Conservation (phyloP, 2,888 invertebrate genomes). For the Parasteatoda lunata region DNA sequence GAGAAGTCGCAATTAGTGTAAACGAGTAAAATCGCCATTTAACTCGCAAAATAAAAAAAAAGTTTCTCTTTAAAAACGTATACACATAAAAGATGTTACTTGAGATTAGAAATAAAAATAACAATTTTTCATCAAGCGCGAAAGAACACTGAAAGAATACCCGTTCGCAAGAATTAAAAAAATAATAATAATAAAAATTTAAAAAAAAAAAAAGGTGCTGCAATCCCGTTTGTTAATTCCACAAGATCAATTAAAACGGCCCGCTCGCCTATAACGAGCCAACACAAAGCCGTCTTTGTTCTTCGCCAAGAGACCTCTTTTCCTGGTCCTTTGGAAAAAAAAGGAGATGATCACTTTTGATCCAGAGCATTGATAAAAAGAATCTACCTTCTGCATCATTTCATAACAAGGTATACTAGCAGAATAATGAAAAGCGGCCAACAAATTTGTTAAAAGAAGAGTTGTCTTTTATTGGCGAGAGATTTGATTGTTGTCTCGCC, state of each 20-base stretch:
- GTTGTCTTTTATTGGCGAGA: constrained; percentile 26
- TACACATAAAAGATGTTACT: too few species aligned
- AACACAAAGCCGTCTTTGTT: constrained; percentile 26
- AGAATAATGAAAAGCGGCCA: constrained; percentile 8
- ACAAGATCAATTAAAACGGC: constrained; percentile 48
- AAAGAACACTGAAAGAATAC: not conserved
- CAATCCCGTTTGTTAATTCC: not conserved
- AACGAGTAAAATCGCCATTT: too few species aligned
- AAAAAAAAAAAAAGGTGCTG: too few species aligned
- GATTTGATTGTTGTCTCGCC: constrained; percentile 18
- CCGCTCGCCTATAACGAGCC: constrained; percentile 39
- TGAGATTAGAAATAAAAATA: too few species aligned
- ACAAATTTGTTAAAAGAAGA: constrained; percentile 1
- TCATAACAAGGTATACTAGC: constrained; percentile 23
- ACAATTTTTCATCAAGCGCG: not conserved
- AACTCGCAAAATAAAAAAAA: too few species aligned
- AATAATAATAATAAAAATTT: not conserved
- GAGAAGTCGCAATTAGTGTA: too few species aligned
- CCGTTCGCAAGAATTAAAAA: not conserved
- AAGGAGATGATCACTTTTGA: constrained; percentile 27
- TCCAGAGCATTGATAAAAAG: constrained; percentile 46
- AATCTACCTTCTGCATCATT: constrained; percentile 3
- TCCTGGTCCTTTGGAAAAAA: constrained; percentile 38
- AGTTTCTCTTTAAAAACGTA: too few species aligned
- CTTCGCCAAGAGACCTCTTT: constrained; percentile 23